These are phyloP conservation scores for Ephydatia muelleri DNA, from an alignment of 37 sponge, comb jelly and placozoan species.

Conservation along the genomic window DNA sequence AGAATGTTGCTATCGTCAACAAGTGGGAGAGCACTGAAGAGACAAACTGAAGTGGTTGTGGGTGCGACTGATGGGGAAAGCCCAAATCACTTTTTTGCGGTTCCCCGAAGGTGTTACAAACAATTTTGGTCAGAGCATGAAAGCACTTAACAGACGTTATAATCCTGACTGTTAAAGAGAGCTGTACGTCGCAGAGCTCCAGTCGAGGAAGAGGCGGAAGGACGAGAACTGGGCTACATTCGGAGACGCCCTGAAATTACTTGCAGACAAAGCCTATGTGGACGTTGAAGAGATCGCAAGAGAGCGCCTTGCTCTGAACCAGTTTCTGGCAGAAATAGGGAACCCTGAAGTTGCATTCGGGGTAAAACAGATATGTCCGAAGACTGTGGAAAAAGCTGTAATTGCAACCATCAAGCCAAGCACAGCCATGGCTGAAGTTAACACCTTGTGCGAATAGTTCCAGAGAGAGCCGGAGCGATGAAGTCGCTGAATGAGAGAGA, in stretches of 20 bases:
- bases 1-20: conserved; percentile 19
- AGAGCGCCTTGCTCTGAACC: conserved; percentile 26
- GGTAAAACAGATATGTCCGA: conserved; percentile 43
- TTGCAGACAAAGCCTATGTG: conserved; percentile 1
- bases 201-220: no score
- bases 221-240: background rate
- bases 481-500: conserved; percentile 1
- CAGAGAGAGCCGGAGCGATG: conserved; percentile 29
- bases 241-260: background rate
- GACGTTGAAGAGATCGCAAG: conserved; percentile 7
- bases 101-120: background rate
- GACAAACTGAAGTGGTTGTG: conserved; percentile 16
- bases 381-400: conserved; percentile 43
- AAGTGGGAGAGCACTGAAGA: background rate
- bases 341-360: conserved; percentile 36
- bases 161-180: background rate
- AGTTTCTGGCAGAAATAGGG: conserved; percentile 10
- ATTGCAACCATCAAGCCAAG: conserved; percentile 50
- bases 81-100: conserved; percentile 8
- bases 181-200: no score
- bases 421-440: background rate
- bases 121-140: background rate
- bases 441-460: background rate
- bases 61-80: conserved; percentile 12
- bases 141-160: background rate